These are phyloP conservation scores for Lates japonicus DNA, from an alignment of 2,797 vertebrate genomes.

Conservation along the genomic window DNA sequence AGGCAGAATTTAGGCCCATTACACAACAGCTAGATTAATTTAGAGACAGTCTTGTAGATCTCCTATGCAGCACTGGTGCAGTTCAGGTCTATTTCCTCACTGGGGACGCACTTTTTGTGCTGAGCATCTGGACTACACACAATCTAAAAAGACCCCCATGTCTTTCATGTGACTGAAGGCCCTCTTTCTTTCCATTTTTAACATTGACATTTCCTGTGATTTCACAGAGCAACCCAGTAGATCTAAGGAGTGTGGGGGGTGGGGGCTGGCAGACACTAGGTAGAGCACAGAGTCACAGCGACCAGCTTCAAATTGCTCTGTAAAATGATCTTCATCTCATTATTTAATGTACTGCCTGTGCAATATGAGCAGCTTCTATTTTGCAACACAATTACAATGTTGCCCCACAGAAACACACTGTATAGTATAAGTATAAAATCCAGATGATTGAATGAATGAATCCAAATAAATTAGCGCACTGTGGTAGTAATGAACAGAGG, in stretches of 20 bases:
- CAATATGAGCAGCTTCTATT: constrained; percentile 30
- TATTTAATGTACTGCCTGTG: constrained; percentile 27
- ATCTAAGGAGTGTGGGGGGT: constrained; percentile 63
- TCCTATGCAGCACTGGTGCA: constrained; percentile 8
- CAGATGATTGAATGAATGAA: constrained; percentile 20
- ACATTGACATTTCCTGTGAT: constrained; percentile 83
- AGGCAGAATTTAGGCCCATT: background rate
- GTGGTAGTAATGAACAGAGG: background rate
- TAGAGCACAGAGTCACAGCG: constrained; percentile 28
- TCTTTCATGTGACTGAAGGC: constrained; percentile 76
- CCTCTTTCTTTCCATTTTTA: constrained; percentile 80
- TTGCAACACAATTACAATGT: constrained; percentile 26
- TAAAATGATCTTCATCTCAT: constrained; percentile 41
- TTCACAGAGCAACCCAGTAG: constrained; percentile 66
- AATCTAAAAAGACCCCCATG: constrained; percentile 55
- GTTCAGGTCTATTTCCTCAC: constrained; percentile 20
- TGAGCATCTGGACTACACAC: constrained; percentile 29
- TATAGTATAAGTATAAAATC: background rate
- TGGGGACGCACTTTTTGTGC: constrained; percentile 31
- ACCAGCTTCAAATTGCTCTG: constrained; percentile 38
- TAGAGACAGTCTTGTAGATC: constrained; percentile 8
- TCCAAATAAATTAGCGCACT: constrained; percentile 1
- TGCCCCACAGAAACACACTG: constrained; percentile 1
- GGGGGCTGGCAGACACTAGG: constrained; percentile 12
- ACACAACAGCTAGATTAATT: background rate